Conservation (phyloP, 2,113 vertebrate genomes). For the Hippoglossus stenolepis region DNA sequence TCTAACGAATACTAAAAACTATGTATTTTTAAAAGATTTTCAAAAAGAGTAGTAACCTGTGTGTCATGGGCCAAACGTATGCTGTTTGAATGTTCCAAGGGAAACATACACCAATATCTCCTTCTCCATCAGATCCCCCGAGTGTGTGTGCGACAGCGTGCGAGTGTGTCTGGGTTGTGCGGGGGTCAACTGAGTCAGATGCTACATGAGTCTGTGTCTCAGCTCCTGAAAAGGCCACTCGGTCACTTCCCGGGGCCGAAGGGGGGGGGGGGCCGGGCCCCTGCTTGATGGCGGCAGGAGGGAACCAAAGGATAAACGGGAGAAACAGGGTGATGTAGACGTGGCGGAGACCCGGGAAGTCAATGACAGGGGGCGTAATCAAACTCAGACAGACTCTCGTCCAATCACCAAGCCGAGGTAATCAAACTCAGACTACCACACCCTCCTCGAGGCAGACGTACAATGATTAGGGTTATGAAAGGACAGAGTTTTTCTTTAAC, state of each 20-base stretch:
- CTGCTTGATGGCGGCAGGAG: background rate
- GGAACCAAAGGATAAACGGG: constrained; percentile 3
- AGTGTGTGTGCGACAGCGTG: background rate
- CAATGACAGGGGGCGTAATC: constrained; percentile 55
- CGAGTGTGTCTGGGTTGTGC: constrained; percentile 11
- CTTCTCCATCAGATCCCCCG: background rate
- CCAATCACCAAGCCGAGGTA: constrained; percentile 52
- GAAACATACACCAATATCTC: background rate
- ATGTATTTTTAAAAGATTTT: constrained; percentile 17
- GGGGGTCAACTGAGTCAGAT: constrained; percentile 45
- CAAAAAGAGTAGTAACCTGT: background rate
- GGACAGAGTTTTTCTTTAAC: background rate
- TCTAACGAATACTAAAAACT: constrained; percentile 4
- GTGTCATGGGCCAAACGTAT: constrained; percentile 14
- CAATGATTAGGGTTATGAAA: constrained; percentile 49
- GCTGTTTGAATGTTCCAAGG: background rate
- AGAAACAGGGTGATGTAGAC: constrained; percentile 34
- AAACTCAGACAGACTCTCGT: constrained; percentile 61
- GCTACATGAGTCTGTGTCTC: constrained; percentile 30
- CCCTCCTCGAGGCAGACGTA: constrained; percentile 15
- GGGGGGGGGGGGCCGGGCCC: constrained; percentile 31
- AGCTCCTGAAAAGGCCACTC: constrained; percentile 34
- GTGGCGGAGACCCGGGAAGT: constrained; percentile 33
- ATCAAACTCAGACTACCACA: constrained; percentile 61
- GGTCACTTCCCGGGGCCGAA: constrained; percentile 28